Percentiles rank a stretch among this genome's conserved stretches.
These are phyloP conservation scores for Diplogasteroides magnus DNA, from an alignment of 1,140 invertebrate species.

Conservation along the genomic window DNA sequence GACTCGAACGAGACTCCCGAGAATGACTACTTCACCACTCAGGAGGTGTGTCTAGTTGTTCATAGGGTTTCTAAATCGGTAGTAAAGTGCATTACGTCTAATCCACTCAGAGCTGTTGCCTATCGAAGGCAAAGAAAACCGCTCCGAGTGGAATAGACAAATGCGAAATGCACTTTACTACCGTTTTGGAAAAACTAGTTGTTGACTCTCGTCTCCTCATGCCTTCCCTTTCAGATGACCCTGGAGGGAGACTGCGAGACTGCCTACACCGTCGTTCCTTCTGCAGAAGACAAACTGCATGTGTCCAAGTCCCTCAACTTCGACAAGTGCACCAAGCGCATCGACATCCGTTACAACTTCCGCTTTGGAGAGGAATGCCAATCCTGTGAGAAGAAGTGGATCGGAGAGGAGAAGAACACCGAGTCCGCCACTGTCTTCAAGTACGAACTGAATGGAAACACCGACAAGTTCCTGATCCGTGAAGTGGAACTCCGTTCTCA, in stretches of 20 bases:
- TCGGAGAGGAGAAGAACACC: slow-evolving; percentile 18
- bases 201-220: background rate
- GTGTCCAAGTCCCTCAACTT: slow-evolving; percentile 27
- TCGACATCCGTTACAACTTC: slow-evolving; percentile 21
- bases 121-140: too few species aligned
- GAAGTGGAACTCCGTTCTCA: slow-evolving; percentile 23
- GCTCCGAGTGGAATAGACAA: too few species aligned
- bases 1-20: background rate
- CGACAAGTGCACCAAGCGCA: slow-evolving; percentile 22
- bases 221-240: slow-evolving; percentile 16
- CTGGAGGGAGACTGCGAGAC: slow-evolving; percentile 31
- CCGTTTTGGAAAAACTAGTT: too few species aligned
- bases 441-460: slow-evolving; percentile 22
- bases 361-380: slow-evolving; percentile 18
- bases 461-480: slow-evolving; percentile 25
- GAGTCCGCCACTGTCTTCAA: slow-evolving; percentile 21
- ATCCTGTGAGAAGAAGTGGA: slow-evolving; percentile 1
- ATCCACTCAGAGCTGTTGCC: too few species aligned
- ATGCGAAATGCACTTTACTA: too few species aligned
- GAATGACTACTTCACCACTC: slow-evolving; percentile 10
- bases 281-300: slow-evolving; percentile 13
- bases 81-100: too few species aligned
- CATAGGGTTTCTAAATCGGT: too few species aligned
- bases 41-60: background rate
- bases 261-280: slow-evolving; percentile 21